Evolutionary conservation across 2,113 vertebrate species (phyloP).

Genomic region (Natator depressus): DNA sequence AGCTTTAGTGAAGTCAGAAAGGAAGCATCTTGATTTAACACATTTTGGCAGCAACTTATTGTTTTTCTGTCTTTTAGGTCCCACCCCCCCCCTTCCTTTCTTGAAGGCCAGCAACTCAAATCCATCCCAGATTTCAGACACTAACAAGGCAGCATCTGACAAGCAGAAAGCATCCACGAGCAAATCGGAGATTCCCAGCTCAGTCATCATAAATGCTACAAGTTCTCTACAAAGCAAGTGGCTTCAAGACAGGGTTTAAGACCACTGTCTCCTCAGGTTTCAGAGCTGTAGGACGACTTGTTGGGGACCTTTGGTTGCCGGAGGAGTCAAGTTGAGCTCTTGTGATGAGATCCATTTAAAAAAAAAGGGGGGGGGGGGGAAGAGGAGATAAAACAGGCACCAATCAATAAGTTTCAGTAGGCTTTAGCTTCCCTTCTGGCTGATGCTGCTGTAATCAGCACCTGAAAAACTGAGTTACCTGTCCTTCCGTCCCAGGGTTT

Average conservation of each 20-base stretch:
- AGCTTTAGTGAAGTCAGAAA: background rate
- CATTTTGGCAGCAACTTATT: conserved; percentile 19
- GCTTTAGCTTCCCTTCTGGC: background rate
- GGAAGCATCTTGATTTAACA: conserved; percentile 8
- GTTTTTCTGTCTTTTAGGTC: background rate
- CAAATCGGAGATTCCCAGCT: background rate
- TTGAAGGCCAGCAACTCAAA: background rate
- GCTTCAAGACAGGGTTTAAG: background rate
- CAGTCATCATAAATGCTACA: conserved; percentile 6
- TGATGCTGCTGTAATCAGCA: background rate
- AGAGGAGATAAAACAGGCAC: no score
- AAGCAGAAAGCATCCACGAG: background rate
- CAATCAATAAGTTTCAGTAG: background rate
- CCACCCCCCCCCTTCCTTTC: accelerated
- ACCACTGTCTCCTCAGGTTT: background rate
- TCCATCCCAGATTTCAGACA: conserved; percentile 24
- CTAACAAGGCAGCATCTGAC: conserved; percentile 19
- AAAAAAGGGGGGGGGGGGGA: no score
- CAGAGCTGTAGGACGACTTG: background rate
- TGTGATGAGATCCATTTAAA: no score
- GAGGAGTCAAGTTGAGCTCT: no score
- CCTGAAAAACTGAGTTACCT: background rate
- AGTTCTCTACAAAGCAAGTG: background rate
- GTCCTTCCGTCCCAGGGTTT: background rate
- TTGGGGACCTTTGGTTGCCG: background rate